Evolutionary conservation across 2,888 invertebrate species (phyloP).

Genomic region (Myathropa florea): DNA sequence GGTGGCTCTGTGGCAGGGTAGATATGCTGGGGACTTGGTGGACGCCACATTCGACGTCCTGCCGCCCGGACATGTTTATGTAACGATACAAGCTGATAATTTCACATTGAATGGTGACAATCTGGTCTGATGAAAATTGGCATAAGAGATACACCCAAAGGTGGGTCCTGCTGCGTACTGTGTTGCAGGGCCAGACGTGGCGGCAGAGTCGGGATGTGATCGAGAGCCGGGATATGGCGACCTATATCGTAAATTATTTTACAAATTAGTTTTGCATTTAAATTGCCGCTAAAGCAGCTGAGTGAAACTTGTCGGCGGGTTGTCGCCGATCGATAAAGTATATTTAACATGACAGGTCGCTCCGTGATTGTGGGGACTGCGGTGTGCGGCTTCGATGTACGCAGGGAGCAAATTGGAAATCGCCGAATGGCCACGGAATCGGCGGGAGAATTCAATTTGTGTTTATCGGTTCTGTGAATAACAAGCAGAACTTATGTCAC

Average conservation of each 20-base stretch:
- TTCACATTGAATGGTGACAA: conserved; percentile 68
- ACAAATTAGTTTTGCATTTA: conserved; percentile 71
- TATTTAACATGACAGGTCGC: conserved; percentile 68
- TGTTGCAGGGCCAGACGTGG: conserved; percentile 3
- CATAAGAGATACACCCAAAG: conserved; percentile 29
- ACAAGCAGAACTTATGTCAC: conserved; percentile 48
- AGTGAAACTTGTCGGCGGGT: conserved; percentile 70
- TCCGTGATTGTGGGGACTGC: conserved; percentile 45
- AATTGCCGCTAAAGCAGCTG: conserved; percentile 64
- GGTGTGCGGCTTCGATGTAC: conserved; percentile 11
- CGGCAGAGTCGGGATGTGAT: background rate
- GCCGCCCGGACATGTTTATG: conserved; percentile 52
- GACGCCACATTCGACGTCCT: conserved; percentile 22
- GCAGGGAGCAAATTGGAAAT: conserved; percentile 66
- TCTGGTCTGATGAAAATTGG: conserved; percentile 51
- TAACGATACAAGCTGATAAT: conserved; percentile 62
- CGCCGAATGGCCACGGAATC: conserved; percentile 52
- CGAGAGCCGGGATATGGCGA: conserved; percentile 1
- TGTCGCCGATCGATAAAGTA: conserved; percentile 62
- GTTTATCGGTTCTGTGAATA: conserved; percentile 67
- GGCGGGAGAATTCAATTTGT: conserved; percentile 59
- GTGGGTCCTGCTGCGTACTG: conserved; percentile 30
- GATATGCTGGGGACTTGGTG: background rate
- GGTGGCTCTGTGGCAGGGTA: conserved; percentile 14
- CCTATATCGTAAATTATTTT: conserved; percentile 59